Evolutionary conservation across 2,797 vertebrate species (phyloP), one percentile per base, ranked within the genome.

Genomic region (Sardinella longiceps): DNA sequence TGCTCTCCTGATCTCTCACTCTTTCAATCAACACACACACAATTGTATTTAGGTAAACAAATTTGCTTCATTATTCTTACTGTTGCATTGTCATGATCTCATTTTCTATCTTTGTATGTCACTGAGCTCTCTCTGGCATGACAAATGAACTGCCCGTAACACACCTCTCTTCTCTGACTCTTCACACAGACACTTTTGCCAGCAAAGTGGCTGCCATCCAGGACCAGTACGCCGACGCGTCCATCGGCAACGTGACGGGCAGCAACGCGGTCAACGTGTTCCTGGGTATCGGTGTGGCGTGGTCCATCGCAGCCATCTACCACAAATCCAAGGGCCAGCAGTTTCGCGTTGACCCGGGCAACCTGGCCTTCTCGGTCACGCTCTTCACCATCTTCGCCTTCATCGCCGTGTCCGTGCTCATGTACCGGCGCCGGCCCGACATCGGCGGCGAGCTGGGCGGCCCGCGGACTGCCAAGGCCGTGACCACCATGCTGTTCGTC

Each of bases 301-400:
- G 98, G 98, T 99, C 98, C 90, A 99, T 99, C 0, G 98, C 98
- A 0, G 98, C 98, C 93, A 97, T 99, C 94, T 99, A 98, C 95
- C 97, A 99, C 0, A 92, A 96, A 0, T 96, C 96, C 11, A 94
- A 94, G 0, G 97, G 97, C 86, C 81, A 93, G 18, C 92, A 96
- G 50, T 99, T 99, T 93, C 92, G n/a, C 90, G 98, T 99, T 91
- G 94, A 97, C 43, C 98, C 98, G 0, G 98, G 98, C 91, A 98
- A 88, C 0, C 93, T 99, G 93, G 98, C 98, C 91, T 99, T 99
- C 95, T 99, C 98, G 0, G 98, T 99, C 96, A 99, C 98, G 53
- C 98, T 99, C 94, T 99, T 99, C 96, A 99, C 98, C 94, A 98
- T 99, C 93, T 99, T 99, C 96, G 98, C 98, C 95, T 99, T 99